Base-by-base conservation (phyloP, 2,797 vertebrate species). In the Coilia nasus region DNA sequence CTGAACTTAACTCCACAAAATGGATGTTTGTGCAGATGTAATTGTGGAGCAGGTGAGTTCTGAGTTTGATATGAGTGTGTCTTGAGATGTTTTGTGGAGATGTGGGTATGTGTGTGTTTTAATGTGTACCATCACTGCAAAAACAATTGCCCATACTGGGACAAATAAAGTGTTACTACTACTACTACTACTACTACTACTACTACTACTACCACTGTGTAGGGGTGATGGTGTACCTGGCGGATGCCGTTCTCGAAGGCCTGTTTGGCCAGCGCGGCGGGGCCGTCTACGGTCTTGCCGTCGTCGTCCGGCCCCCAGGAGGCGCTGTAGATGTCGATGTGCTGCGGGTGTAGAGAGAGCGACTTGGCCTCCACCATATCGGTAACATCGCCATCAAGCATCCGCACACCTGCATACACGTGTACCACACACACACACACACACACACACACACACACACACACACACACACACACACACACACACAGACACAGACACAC, bases 321-420 rank as follows among this genome's bases (percentile, higher is more conserved):
- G 87, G 98, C 98, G 6, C 98, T 99, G 94, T 99, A 99, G 91
- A 99, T 97, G 91, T 99, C 98, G 15, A 99, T 98, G 87, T 99
- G 97, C 87, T 99, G 98, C 0, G 97, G 98, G 81, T 99, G 97
- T 25, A 99, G 96, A 88, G 97, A 98, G 44, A 99, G 94, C 10
- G 98, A 99, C 89, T 98, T 98, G 1, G 98, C 98, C 92, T 99
- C 98, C 47, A 99, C 98, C 98, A 99, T 99, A 90, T 99, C 98
- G 0, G 98, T 99, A 84, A 99, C 98, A 23, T 99, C 98, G 85
- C 98, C 98, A 0, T 99, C 98, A 93, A 99, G 94, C 98, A 99
- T 99, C 9, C 98, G 95, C 54, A 99, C 98, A 83, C 98, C 98
- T 99, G 92, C 19, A 59, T 21, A 59, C 57, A 57, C 56, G 15